Conservation (phyloP, 2,888 invertebrate genomes). For the Notodonta dromedarius region DNA sequence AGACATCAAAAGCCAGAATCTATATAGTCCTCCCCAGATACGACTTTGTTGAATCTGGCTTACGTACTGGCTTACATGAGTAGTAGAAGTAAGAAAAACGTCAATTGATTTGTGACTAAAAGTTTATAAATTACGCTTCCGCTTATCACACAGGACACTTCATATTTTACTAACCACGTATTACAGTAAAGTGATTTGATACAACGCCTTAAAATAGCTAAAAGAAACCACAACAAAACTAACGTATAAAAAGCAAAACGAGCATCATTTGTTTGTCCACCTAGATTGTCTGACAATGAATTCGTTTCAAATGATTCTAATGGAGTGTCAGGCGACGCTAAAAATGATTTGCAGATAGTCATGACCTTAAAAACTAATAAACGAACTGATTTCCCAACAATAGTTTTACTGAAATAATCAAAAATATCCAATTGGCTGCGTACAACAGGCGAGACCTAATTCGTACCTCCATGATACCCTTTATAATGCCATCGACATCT, state of each 20-base stretch:
- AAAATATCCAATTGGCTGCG: conserved; percentile 24
- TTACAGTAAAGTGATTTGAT: conserved; percentile 7
- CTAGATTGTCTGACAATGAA: no score
- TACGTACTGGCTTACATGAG: no score
- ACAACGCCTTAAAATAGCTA: no score
- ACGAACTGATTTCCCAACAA: not conserved
- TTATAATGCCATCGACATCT: conserved; percentile 63
- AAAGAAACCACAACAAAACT: no score
- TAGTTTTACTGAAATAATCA: not conserved
- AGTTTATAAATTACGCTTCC: conserved; percentile 21
- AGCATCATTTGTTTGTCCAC: no score
- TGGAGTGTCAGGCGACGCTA: not conserved
- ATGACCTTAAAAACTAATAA: not conserved
- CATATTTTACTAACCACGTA: no score
- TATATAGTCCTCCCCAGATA: no score
- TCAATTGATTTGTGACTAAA: no score
- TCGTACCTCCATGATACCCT: conserved; percentile 44
- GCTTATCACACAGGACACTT: conserved; percentile 13
- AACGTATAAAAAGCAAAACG: no score
- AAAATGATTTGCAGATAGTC: not conserved
- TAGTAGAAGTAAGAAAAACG: no score
- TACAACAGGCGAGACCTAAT: conserved; percentile 46
- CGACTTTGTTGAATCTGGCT: no score
- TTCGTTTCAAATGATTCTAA: not conserved
- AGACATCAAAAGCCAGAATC: no score